phyloP scores from a whole-genome alignment of 2,113 vertebrate genomes.

The Trochalopteron elliotii region DNA sequence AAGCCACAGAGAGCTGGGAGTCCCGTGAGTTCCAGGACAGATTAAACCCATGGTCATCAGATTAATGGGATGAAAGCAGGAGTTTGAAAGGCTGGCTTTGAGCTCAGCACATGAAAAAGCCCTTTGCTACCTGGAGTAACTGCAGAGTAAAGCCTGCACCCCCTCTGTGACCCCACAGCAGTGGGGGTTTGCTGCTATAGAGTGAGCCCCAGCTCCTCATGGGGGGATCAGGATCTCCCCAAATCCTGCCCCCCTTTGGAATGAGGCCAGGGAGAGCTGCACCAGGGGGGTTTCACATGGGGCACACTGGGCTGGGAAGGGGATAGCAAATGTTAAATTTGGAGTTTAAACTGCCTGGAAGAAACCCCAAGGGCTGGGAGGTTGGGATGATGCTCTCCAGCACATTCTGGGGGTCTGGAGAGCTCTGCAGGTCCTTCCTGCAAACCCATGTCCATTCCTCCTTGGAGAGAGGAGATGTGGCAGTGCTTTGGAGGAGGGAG shows the following conservation, averaged over 20 bases:
- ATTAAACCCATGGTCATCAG: not conserved
- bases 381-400: not conserved
- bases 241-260: not conserved
- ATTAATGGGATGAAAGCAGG: not conserved
- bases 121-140: not conserved
- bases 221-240: not conserved
- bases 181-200: fast-evolving
- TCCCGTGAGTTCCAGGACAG: not conserved
- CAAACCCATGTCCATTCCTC: fast-evolving
- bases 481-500: not conserved
- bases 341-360: not conserved
- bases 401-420: not conserved
- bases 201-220: not conserved
- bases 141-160: not conserved
- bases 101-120: not conserved
- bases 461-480: not conserved
- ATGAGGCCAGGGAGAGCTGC: not conserved
- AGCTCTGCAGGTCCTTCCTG: not conserved
- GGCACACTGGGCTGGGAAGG: not conserved
- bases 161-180: not conserved
- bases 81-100: not conserved
- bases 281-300: fast-evolving
- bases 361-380: not conserved
- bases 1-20: not conserved
- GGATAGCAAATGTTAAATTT: not conserved